These are phyloP conservation scores for Apantesis nais DNA, from an alignment of 2,888 invertebrate genomes.

Conservation along the genomic window DNA sequence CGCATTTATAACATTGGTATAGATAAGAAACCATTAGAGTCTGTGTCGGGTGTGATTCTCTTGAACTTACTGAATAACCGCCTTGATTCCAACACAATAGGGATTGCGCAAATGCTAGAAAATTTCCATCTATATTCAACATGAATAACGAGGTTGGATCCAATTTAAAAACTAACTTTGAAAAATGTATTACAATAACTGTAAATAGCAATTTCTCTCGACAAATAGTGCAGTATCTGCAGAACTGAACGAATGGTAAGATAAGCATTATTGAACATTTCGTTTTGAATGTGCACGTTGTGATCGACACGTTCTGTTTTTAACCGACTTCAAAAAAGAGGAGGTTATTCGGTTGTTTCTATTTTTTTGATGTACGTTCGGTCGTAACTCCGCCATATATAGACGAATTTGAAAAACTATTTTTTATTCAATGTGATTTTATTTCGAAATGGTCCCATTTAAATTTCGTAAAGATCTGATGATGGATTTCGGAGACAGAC, in stretches of 20 bases:
- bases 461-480: too few species aligned
- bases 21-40: constrained; percentile 25
- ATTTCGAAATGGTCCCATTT: too few species aligned
- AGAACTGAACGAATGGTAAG: background rate
- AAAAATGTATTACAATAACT: background rate
- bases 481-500: too few species aligned
- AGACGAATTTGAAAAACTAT: too few species aligned
- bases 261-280: background rate
- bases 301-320: background rate
- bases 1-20: too few species aligned
- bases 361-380: too few species aligned
- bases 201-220: background rate
- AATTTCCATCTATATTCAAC: constrained; percentile 28
- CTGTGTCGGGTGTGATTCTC: constrained; percentile 15
- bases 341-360: too few species aligned
- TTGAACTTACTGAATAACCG: constrained; percentile 38
- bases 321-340: too few species aligned
- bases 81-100: constrained; percentile 23
- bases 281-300: background rate
- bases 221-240: background rate
- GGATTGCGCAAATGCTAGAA: constrained; percentile 31
- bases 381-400: too few species aligned
- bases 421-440: too few species aligned
- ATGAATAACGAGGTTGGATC: constrained; percentile 20
- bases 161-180: constrained; percentile 24